Evolutionary conservation across 2,888 invertebrate genomes (phyloP), one percentile per base, ranked within the genome.

Genomic region (Drosophila buzzatii): DNA sequence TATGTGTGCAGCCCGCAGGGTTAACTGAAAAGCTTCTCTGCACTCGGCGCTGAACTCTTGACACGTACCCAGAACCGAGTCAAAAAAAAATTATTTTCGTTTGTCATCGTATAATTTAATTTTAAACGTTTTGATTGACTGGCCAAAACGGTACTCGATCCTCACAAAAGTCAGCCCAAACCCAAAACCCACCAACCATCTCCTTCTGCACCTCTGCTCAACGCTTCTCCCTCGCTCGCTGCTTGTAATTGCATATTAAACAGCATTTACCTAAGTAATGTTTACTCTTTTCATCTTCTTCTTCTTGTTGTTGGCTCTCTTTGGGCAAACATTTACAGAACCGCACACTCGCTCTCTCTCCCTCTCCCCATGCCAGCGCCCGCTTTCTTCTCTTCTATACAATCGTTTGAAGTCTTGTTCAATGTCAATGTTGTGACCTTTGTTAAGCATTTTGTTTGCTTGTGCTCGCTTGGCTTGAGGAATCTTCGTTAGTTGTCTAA

Each of bases 341-440:
- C 18, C 47, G 16, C 23, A 47, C 23, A 14, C 27, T 37, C 37
- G 12, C 47, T 1, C 56, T 27, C 56, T 27, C 6, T 35, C 55
- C n/a, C 20, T 65, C 31, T 31, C 55, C 8, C 16, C 9, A 20
- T 10, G 5, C 23, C 39, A 9, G 10, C 53, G 9, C 41, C 6
- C 8, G 14, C 44, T 10, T 35, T 44, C 37, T 49, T 18, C 47
- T 39, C n/a, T 10, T 20, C 61, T 45, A 42, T 56, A 33, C 41
- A 44, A n/a, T 45, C 63, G 61, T 75, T 71, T 45, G 61, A 69
- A 69, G 76, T 61, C 85, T 73, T 71, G 77, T 73, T 89, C 85
- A 85, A 85, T 85, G 85, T 85, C 85, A 89, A 85, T 85, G 85
- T 85, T 85, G 85, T 85, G 85, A 85, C 85, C 85, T 85, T 87